Evolutionary conservation across 2,113 vertebrate genomes (phyloP), one percentile per base, ranked within the genome.

Genomic region (Laticauda colubrina): DNA sequence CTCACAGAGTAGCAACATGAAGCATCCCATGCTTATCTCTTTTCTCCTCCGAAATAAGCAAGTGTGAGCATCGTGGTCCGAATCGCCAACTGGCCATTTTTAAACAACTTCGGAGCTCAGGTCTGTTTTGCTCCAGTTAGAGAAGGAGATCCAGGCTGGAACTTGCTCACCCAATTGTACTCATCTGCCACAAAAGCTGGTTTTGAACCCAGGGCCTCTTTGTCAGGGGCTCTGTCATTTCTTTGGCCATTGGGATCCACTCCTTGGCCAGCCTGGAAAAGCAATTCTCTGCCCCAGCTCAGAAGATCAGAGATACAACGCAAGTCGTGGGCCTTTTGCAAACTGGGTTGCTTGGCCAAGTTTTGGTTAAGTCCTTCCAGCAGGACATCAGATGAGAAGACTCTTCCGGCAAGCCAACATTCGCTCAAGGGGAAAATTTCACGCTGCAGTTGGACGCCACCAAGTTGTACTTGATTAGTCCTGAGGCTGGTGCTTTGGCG

Each of bases 251-350:
- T 39, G 20, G 53, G 14, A 18, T 24, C 51, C 11, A 3, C 29
- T 11, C 51, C 90, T 26, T 10, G 15, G 15, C 23, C 14, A 89
- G 93, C n/a, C 90, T 43, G 85, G 86, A 89, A 91, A 90, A 94
- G 57, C 88, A 85, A 55, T 94, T 34, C 89, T 85, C 85, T 92
- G 89, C 89, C 48, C 48, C 92, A 94, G 59, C 91, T 93, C 94
- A 0, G 0, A 48, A 95, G 94, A 90, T 20, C 0, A 20, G 91
- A 69, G 53, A 20, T 39, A 89, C 0, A 2, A 59, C 2, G 20
- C 43, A 21, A 69, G n/a, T 0, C 59, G 0, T 1, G 45, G 23
- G 29, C 21, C 9, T 2, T 26, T n/a, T 5, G 88, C 75, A 43
- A 48, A 64, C 34, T 51, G 23, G 29, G 9, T 29, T 5, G 14